Conservation (phyloP, 2,888 invertebrate species). For the Troglohyphantes excavatus region DNA sequence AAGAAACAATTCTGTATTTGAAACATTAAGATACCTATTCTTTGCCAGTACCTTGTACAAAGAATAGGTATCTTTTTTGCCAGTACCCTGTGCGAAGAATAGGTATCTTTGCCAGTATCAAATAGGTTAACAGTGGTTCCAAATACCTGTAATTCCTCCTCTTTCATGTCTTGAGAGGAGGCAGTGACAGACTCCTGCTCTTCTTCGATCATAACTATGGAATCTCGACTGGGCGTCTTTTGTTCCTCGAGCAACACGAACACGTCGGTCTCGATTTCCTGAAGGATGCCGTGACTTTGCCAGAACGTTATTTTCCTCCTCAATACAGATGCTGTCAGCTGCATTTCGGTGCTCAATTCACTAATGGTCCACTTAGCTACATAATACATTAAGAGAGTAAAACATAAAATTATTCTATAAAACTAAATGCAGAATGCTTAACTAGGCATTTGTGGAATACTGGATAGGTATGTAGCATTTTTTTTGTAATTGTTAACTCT, state of each 20-base stretch:
- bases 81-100: too few relatives aligned
- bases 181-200: conserved; percentile 97
- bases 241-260: conserved; percentile 85
- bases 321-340: conserved; percentile 92
- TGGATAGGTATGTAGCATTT: too few relatives aligned
- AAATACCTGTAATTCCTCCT: conserved; percentile 91
- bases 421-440: too few relatives aligned
- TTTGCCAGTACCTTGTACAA: too few relatives aligned
- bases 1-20: too few relatives aligned
- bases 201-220: conserved; percentile 88
- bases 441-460: too few relatives aligned
- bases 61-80: too few relatives aligned
- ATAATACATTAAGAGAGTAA: not conserved
- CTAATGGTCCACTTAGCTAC: conserved; percentile 92
- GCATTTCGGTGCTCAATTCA: conserved; percentile 91
- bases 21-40: too few relatives aligned
- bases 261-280: conserved; percentile 89
- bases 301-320: conserved; percentile 94
- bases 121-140: too few relatives aligned
- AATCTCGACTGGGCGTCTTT: conserved; percentile 61
- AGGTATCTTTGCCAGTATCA: too few relatives aligned
- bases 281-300: conserved; percentile 94
- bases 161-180: conserved; percentile 95
- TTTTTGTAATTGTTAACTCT: too few relatives aligned
- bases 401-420: too few relatives aligned